These are phyloP conservation scores for Pyrgilauda ruficollis DNA, from an alignment of 2,113 vertebrate genomes.

Conservation along the genomic window DNA sequence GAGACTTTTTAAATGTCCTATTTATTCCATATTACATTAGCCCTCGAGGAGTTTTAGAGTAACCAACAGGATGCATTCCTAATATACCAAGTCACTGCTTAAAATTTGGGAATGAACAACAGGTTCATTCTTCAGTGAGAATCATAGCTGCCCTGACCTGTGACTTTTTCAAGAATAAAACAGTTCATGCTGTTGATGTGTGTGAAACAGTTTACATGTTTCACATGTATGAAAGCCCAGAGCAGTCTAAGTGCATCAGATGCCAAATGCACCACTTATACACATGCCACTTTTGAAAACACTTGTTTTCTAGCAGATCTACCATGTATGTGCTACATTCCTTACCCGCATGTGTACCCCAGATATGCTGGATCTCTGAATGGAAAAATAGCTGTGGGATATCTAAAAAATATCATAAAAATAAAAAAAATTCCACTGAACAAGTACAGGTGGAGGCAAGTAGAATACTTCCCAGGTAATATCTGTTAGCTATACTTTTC, in stretches of 20 bases:
- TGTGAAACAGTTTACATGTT: background rate
- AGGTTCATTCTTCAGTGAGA: background rate
- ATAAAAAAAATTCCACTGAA: background rate
- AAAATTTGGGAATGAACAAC: background rate
- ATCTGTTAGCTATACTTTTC: background rate
- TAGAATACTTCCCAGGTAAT: background rate
- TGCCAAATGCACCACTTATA: background rate
- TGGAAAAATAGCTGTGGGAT: background rate
- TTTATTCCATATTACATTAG: background rate
- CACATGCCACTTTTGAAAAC: background rate
- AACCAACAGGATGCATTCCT: background rate
- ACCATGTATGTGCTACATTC: background rate
- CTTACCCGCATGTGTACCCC: background rate
- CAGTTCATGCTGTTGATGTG: background rate
- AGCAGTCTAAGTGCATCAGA: background rate
- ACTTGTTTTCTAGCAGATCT: background rate
- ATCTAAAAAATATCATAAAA: background rate
- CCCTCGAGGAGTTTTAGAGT: background rate
- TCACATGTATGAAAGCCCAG: accelerated
- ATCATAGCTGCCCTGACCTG: background rate
- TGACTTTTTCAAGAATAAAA: background rate
- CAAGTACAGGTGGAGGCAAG: background rate
- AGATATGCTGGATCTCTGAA: background rate
- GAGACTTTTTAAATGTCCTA: background rate
- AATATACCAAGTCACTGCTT: background rate